phyloP scores from a whole-genome alignment of 2,113 vertebrate species.

The Picathartes gymnocephalus region DNA sequence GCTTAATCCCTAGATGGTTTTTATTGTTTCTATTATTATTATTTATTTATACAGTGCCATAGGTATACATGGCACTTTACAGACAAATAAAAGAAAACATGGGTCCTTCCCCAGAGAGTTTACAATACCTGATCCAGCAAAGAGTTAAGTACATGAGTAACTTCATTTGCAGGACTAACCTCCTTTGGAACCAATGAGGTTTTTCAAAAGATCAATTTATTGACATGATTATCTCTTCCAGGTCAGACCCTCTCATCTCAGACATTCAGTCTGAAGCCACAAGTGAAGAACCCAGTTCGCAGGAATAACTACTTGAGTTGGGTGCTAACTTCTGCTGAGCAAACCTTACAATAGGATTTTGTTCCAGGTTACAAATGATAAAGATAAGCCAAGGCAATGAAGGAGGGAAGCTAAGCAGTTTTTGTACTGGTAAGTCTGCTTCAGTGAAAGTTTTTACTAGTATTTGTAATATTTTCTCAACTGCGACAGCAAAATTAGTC shows the following conservation, averaged over 20 bases:
- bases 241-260: background rate
- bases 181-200: background rate
- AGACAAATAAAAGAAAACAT: conserved; percentile 54
- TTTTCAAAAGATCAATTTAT: background rate
- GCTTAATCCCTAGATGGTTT: conserved; percentile 57
- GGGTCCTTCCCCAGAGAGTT: conserved; percentile 37
- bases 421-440: background rate
- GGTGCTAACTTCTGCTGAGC: rapidly evolving
- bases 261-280: background rate
- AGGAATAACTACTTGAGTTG: background rate
- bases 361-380: background rate
- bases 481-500: background rate
- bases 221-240: background rate
- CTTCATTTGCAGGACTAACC: background rate
- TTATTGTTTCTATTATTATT: conserved; percentile 63
- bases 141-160: background rate
- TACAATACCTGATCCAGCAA: background rate
- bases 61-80: conserved; percentile 57
- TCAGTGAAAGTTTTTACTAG: background rate
- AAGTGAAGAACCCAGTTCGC: background rate
- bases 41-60: conserved; percentile 54
- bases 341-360: background rate
- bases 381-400: background rate
- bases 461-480: background rate
- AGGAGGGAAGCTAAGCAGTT: background rate